Conservation (phyloP, 2,888 invertebrate species). For the Cryptocheilus praepositus region DNA sequence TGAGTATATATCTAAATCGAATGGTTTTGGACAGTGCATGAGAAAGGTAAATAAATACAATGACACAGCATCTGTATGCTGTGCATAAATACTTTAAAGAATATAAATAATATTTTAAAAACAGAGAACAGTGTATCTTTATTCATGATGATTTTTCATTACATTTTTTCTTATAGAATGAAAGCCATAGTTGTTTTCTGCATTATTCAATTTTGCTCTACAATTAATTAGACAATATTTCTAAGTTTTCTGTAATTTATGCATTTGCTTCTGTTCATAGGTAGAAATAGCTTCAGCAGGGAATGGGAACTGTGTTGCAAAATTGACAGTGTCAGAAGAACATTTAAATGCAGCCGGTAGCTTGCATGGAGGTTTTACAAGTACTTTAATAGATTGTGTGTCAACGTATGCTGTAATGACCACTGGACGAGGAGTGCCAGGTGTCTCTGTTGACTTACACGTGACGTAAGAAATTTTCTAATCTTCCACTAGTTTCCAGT, state of each 20-base stretch:
- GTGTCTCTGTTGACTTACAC: constrained; percentile 89
- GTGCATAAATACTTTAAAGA: background rate
- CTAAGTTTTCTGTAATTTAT: constrained; percentile 5
- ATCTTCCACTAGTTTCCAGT: background rate
- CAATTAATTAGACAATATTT: background rate
- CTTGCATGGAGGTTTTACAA: constrained; percentile 91
- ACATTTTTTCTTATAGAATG: too few species aligned
- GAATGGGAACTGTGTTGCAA: constrained; percentile 85
- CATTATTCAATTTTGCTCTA: background rate
- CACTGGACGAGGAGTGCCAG: constrained; percentile 80
- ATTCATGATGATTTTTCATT: background rate
- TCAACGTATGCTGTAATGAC: constrained; percentile 88
- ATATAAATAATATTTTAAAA: too few species aligned
- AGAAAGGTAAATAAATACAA: constrained; percentile 73
- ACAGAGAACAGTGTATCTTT: background rate
- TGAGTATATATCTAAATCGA: constrained; percentile 64
- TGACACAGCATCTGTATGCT: background rate
- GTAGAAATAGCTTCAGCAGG: constrained; percentile 77
- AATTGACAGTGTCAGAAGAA: constrained; percentile 84
- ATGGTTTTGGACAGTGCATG: constrained; percentile 74
- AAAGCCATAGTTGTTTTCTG: background rate
- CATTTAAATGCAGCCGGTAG: constrained; percentile 85
- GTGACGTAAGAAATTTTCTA: constrained; percentile 79
- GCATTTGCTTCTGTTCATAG: too few species aligned
- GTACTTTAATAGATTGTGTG: constrained; percentile 85